Evolutionary conservation across 2,888 invertebrate genomes (phyloP), one percentile per base, ranked within the genome.

Genomic region (Raillietiella orientalis): DNA sequence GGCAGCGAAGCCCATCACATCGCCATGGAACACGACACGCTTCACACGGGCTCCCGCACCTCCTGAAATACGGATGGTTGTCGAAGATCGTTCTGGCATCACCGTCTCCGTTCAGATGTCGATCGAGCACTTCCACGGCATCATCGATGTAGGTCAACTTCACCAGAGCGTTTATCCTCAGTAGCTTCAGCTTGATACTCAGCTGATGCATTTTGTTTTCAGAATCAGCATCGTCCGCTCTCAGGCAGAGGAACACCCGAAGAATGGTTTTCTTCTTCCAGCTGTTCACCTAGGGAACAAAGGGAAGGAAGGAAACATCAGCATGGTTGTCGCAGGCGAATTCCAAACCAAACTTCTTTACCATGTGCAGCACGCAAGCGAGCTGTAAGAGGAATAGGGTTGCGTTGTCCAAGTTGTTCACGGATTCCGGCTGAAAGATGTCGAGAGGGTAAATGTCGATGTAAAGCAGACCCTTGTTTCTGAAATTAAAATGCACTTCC

Each of bases 401-500:
- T 3, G 75, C 74, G 33, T 72, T 75, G 34, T 82, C 77, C 49
- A 84, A 84, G 32, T 48, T 27, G 63, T 63, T 48, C 62, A 71
- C 40, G 56, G 66, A 44, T 60, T 62, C 30, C 50, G 62, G 32
- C 66, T 75, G 39, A 34, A 87, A 62, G 34, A 84, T 63, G 44
- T 93, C 87, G 2, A 87, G 67, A 2, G 93, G 75, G 93, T 93
- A 96, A 4, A 96, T 84, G 50, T 96, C 96, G 29, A 96, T 79
- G 49, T 66, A 77, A 34, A 62, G 59, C 14, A 65, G 56, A 27
- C 55, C 47, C 2, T 56, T 51, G 10, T 56, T 58, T 23, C 64
- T 66, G 41, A 24, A 35, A 34, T 45, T 29, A 19, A 29, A 22
- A 15, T 9, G 24, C 12, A 17, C 9, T 14, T 26, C 4, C 29